Base-by-base conservation (phyloP, 2,888 invertebrate genomes). In the Atethmia centrago region DNA sequence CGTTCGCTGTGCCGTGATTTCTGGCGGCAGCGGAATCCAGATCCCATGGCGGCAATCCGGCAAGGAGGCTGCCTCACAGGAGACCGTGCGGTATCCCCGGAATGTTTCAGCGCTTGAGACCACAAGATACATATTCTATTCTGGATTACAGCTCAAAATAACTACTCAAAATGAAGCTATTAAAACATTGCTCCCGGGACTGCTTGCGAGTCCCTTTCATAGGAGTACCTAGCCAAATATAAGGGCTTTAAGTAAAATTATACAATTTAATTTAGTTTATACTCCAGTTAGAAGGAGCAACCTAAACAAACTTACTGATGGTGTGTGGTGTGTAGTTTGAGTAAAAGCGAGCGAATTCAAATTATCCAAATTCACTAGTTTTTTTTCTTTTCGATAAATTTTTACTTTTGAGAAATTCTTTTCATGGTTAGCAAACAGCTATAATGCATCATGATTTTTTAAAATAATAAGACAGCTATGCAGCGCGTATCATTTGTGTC, bases 291-390 rank as follows among this genome's bases (percentile, higher is more conserved):
- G 85, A 83, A 87, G 82, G 88, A 88, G 75, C 85, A 79, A 85
- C 91, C 93, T 92, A 93, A 93, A 92, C 90, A 93, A 92, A 93
- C 92, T 90, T 89, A 89, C 89, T 86, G 79, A 82, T 83, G 82
- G 79, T 21, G 75, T 78, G 58, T 83, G 89, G 88, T 71, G n/a
- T 58, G 85, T 84, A 19, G 3, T 47, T 36, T 51, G 36, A 78
- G 77, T 49, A 36, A 36, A 21, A 79, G 74, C 73, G 83, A 36
- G 12, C 19, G 25, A 19, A 45, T 9, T 7, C 2, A 2, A 21
- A 40, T 12, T 28, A 21, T 21, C 21, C 3, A 16, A 28, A 14
- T 14, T 8, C 3, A 28, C 16, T 25, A 53, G 36, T 36, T 36
- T 12, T 14, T 14, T 53, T 49, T 49, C 3, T 53, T 25, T 51